Evolutionary conservation across 1,140 invertebrate species (phyloP).

Genomic region (Leptestheria dahalacensis): DNA sequence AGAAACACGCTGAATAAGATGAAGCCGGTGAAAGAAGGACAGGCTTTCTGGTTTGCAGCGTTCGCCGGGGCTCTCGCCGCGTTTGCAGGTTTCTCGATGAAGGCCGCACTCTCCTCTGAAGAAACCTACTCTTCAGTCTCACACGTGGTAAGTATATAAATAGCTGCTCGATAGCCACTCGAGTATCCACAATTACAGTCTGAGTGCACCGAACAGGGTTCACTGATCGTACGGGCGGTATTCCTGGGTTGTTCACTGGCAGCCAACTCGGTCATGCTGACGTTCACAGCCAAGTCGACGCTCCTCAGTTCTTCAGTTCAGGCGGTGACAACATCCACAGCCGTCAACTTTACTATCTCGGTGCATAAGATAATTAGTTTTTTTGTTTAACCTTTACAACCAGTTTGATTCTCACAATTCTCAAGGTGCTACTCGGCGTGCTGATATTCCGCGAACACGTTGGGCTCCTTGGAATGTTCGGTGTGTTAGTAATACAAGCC

Average conservation of each 20-base stretch:
- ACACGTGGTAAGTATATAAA: too few species aligned
- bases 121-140: too few species aligned
- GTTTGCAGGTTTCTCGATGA: too few species aligned
- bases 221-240: neutral
- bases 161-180: too few species aligned
- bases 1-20: too few species aligned
- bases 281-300: neutral
- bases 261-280: neutral
- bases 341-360: slow-evolving; percentile 1
- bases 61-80: too few species aligned
- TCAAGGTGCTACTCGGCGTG: neutral
- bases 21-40: too few species aligned
- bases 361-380: neutral
- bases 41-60: too few species aligned
- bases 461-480: neutral
- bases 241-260: neutral
- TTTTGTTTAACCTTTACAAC: neutral
- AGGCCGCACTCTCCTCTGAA: too few species aligned
- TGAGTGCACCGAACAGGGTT: too few species aligned
- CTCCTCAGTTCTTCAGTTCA: slow-evolving; percentile 1
- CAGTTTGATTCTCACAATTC: neutral
- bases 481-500: slow-evolving; percentile 1
- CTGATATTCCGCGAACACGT: slow-evolving; percentile 1
- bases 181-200: too few species aligned
- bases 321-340: neutral